phyloP scores from a whole-genome alignment of 2,113 vertebrate species.

The Crypturellus undulatus region DNA sequence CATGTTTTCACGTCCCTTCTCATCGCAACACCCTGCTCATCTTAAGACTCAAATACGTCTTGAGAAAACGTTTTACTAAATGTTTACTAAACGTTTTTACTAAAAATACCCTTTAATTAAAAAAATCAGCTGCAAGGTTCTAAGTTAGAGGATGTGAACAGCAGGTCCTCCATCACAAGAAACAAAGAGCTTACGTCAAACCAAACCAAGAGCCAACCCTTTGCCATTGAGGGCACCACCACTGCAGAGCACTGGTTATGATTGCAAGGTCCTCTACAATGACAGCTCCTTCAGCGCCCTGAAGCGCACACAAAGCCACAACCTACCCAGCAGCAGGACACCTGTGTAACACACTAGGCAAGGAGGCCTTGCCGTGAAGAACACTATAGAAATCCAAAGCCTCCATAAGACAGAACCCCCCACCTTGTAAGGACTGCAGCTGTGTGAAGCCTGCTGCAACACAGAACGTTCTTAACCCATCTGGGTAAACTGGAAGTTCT shows the following conservation, averaged over 20 bases:
- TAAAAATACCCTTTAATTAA: neutral
- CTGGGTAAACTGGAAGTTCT: neutral
- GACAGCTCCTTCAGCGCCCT: neutral
- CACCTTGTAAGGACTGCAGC: neutral
- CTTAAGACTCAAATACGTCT: neutral
- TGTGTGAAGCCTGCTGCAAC: neutral
- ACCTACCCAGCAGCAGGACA: accelerated
- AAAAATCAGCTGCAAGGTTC: neutral
- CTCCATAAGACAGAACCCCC: neutral
- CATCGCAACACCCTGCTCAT: neutral
- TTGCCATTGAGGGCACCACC: neutral
- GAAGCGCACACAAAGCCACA: neutral
- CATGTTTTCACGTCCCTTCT: neutral
- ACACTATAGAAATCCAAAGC: neutral
- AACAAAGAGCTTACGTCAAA: neutral
- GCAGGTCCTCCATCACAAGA: neutral
- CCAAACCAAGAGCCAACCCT: neutral
- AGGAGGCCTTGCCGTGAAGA: neutral
- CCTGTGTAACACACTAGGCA: neutral
- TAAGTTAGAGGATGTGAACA: accelerated
- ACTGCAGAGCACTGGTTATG: neutral
- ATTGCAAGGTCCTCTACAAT: accelerated
- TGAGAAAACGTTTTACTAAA: neutral
- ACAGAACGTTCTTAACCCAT: neutral
- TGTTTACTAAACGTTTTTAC: too few species aligned